phyloP scores from a whole-genome alignment of 2,797 vertebrate genomes.

The Pachyuromys duprasi region DNA sequence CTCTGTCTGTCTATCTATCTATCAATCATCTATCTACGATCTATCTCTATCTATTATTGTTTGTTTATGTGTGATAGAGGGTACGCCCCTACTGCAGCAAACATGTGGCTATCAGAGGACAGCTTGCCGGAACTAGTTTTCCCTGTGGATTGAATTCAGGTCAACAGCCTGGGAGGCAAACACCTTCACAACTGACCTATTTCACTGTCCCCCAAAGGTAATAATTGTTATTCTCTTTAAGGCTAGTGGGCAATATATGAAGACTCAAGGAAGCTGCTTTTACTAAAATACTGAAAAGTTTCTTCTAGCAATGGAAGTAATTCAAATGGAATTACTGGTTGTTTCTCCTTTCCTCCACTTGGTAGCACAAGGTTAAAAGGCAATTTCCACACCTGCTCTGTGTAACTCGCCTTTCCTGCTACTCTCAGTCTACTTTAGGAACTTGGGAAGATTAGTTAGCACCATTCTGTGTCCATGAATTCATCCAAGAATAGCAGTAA shows the following conservation, averaged over 20 bases:
- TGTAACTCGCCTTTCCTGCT: neutral
- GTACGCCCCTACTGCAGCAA: neutral
- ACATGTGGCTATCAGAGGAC: too few species aligned
- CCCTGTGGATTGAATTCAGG: neutral
- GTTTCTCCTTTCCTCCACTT: neutral
- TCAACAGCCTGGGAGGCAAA: neutral
- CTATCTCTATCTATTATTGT: neutral
- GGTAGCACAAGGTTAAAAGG: neutral
- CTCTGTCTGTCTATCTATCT: neutral
- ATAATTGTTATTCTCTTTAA: constrained; percentile 14
- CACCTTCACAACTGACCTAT: neutral
- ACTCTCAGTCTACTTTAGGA: neutral
- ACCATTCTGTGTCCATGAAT: neutral
- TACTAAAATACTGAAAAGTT: neutral
- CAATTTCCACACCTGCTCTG: neutral
- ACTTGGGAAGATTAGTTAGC: neutral
- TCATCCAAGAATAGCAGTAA: neutral
- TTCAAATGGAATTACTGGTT: neutral
- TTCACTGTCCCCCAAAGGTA: too few species aligned
- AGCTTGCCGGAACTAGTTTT: neutral
- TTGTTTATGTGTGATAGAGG: neutral
- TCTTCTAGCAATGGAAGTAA: neutral
- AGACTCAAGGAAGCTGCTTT: constrained; percentile 11
- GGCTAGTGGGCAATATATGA: neutral
- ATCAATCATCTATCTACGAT: neutral